Evolutionary conservation across 2,888 invertebrate species (phyloP), one percentile per base, ranked within the genome.

Genomic region (Acrobasis suavella): DNA sequence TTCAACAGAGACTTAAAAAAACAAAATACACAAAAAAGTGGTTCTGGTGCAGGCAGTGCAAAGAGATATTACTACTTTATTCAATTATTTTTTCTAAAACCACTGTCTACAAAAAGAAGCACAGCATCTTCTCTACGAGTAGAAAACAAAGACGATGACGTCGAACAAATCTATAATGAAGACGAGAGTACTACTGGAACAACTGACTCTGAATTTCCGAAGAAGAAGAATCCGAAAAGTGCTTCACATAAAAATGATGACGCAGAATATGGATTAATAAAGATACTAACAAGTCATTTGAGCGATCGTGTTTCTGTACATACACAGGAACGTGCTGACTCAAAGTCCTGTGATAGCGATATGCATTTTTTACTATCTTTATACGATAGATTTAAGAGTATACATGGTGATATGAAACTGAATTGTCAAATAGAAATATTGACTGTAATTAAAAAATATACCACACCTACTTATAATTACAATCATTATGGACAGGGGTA

Each of bases 301-400:
- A 42, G 68, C 66, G 68, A 67, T 64, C 67, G 68, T 12, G 42
- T 42, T 12, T 12, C 42, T 42, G 42, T 12, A 42, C 42, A 42
- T 42, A 42, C 42, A 12, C 42, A 12, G 10, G 12, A 9, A 42
- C 42, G 12, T 9, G 42, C 1, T 1, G 12, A 9, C 12, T 9
- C 10, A 0, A 42, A 42, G 42, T 42, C 42, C 42, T 42, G 12
- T 42, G 42, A 42, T 12, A 42, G 42, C 67, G 68, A 67, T 69
- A 67, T 65, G 66, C 66, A 69, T 69, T 71, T 66, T 68, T 71
- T 70, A 63, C 69, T 70, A 69, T 71, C 68, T 71, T 70, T 69
- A 66, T 66, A 67, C 63, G 67, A 67, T 62, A 67, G 60, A 65
- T 67, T 67, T 67, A 65, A 64, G 6, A 68, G 58, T 61, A 70